Evolutionary conservation across 2,797 vertebrate genomes (phyloP), one percentile per base, ranked within the genome.

Genomic region (Protosalanx chinensis): DNA sequence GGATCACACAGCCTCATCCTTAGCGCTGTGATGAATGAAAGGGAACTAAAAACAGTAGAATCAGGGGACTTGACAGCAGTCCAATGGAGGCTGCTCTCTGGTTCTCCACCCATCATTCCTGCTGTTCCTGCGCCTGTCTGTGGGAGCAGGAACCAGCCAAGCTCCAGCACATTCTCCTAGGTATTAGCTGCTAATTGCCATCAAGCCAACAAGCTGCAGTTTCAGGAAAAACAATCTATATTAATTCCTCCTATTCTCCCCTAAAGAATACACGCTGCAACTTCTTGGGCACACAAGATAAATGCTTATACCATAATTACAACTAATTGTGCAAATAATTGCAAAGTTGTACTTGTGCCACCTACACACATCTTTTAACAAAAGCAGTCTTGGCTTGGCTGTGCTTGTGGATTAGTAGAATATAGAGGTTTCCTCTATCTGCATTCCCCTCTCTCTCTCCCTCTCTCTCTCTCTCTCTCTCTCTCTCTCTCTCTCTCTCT

Each of bases 241-340:
- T 88, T 91, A 80, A 88, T 90, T 91, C 87, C 78, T 88, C 70
- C 74, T 75, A 70, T 85, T 89, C 79, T 86, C 82, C 78, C 75
- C 83, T 69, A 85, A 84, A 87, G 80, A 88, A 90, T 84, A 79
- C 83, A 76, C 62, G 74, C 51, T 77, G 77, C 75, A 86, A 87
- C 81, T 85, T 90, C 89, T 87, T 81, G 79, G 79, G 81, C 78
- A 65, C 79, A 76, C 88, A 85, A 91, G 90, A 93, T 88, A 88
- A 91, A 93, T 90, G 88, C 87, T 80, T 83, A 82, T 77, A 81
- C 86, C 82, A 88, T 92, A 91, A 92, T 93, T 91, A 93, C 91
- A 85, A 89, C 90, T 87, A 90, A 90, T 89, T 89, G 87, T 80
- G 82, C 87, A 87, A 90, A 90, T 91, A 91, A 91, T 89, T 90